A percentile compares a stretch with the other conserved stretches of the same genome.
Conservation (phyloP, 2,113 vertebrate species). For the Sakesphorus luctuosus region DNA sequence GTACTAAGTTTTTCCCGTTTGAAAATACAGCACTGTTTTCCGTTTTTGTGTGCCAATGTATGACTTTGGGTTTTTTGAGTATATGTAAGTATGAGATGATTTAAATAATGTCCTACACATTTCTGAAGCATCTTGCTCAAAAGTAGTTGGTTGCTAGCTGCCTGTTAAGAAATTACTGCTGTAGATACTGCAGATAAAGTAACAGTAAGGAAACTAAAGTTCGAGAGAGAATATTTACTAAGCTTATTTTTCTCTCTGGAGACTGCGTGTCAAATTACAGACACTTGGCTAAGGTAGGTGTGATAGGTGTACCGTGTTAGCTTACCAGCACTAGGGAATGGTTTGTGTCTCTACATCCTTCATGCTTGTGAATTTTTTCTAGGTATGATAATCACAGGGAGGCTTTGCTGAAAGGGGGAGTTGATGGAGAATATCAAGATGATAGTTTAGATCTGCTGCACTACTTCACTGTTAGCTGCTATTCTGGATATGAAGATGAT, state of each 20-base stretch:
- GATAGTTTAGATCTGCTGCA: slow-evolving; percentile 90
- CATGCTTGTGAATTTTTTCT: not conserved
- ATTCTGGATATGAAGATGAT: slow-evolving; percentile 92
- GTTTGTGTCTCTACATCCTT: not conserved
- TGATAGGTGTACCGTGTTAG: not conserved
- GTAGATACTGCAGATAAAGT: not conserved
- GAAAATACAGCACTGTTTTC: not conserved
- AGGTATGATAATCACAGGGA: slow-evolving; percentile 98
- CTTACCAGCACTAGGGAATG: not conserved
- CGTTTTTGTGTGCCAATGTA: not conserved
- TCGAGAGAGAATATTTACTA: not conserved
- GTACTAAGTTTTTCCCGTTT: not conserved
- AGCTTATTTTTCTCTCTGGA: not conserved
- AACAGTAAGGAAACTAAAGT: not conserved
- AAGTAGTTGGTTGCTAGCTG: not conserved
- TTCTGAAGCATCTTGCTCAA: not conserved
- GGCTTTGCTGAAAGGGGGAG: slow-evolving; percentile 89
- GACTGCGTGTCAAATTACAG: not conserved
- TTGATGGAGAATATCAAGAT: slow-evolving; percentile 89
- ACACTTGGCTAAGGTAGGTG: not conserved
- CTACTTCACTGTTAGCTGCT: slow-evolving; percentile 94
- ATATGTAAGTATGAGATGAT: accelerated
- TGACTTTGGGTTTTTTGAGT: accelerated
- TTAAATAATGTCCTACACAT: not conserved
- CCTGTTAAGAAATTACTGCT: not conserved